A percentile compares a stretch with the other conserved stretches of the same genome.
These are phyloP conservation scores for Lasioglossum albipes DNA, from an alignment of 1,140 invertebrate genomes.

Conservation along the genomic window DNA sequence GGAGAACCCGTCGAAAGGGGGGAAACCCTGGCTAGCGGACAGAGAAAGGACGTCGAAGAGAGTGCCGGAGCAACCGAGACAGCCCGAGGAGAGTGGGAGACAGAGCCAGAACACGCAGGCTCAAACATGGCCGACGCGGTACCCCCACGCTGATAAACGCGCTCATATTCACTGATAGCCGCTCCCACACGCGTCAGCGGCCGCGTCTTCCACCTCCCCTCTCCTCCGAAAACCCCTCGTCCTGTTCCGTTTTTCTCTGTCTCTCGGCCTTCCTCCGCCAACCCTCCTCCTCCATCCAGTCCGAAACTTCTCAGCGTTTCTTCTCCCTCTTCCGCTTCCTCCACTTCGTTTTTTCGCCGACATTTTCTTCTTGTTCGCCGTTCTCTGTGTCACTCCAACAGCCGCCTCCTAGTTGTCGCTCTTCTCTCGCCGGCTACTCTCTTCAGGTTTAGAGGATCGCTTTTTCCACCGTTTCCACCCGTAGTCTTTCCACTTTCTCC, in stretches of 20 bases:
- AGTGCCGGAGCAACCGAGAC: conserved; percentile 42
- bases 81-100: conserved; percentile 37
- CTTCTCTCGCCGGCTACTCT: no score
- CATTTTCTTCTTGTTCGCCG: not conserved
- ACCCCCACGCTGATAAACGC: conserved; percentile 54
- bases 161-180: conserved; percentile 60
- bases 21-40: not conserved
- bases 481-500: no score
- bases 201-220: conserved; percentile 48
- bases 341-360: not conserved
- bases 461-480: no score
- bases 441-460: no score
- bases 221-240: not conserved
- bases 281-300: conserved; percentile 5
- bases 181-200: conserved; percentile 49
- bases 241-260: not conserved
- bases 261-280: not conserved
- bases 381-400: no score
- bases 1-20: no score
- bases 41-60: not conserved
- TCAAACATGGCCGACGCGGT: conserved; percentile 71
- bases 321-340: not conserved
- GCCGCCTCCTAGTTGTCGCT: no score
- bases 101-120: conserved; percentile 68
- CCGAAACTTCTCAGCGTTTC: conserved; percentile 18